Evolutionary conservation across 2,797 vertebrate species (phyloP), one percentile per base, ranked within the genome.

Genomic region (Neosilurus hyrtlii): DNA sequence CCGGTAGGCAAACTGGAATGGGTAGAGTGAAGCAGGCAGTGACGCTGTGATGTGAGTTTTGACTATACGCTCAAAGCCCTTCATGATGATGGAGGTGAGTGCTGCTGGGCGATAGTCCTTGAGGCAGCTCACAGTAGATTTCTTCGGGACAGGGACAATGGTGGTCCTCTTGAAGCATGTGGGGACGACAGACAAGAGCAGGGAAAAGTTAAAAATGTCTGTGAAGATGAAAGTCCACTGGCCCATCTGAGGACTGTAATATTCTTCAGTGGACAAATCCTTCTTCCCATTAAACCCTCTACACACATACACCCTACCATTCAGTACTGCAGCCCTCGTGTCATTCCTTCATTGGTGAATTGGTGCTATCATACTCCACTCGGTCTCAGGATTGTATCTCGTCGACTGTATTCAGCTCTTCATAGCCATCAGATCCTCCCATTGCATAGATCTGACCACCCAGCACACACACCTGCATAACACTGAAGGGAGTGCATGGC

Each of bases 401-500:
- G 35, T 14, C n/a, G 9, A 18, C 66, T 67, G 66, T 67, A 20
- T 67, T 67, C 37, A 43, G 37, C 37, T 43, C 37, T 43, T 43
- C 37, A 43, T 43, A 2, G 18, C 96, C 95, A 0, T 96, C 91
- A 9, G 89, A 94, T 9, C 96, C 96, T 24, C 96, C 96, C 89
- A 97, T 91, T 84, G 96, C 95, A 0, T 96, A 97, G 86, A 97
- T 95, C 82, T 86, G 91, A 9, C 92, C 89, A 0, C 94, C 84
- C 54, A 96, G 90, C 10, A 95, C 90, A 0, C 94, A 86, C 8
- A 96, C 93, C 96, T 35, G 96, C 92, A 0, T 95, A 96, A 90
- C 95, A 94, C 68, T 95, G 94, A 4, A 92, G 88, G 0, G 57
- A 90, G 86, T 96, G 87, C 96, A 97, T 97, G 8, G 95, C 93